These are phyloP conservation scores for Tethya wilhelma DNA, from an alignment of 37 sponge, comb jelly and placozoan species.

Conservation along the genomic window DNA sequence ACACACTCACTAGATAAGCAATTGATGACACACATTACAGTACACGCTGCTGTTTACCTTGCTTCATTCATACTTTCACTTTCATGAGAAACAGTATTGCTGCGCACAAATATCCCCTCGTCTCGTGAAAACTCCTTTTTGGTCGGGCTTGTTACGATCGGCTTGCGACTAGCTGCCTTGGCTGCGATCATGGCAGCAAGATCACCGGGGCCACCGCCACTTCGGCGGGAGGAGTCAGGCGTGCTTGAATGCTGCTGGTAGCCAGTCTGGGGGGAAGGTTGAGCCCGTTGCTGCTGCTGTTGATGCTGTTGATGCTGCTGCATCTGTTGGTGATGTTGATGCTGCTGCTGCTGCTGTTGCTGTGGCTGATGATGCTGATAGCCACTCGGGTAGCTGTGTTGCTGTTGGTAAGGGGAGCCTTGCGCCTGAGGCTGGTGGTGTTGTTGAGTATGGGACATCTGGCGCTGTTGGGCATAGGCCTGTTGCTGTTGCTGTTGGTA, in stretches of 20 bases:
- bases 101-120: conserved; percentile 4
- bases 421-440: conserved; percentile 13
- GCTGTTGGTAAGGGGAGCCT: neutral
- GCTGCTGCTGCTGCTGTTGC: conserved; percentile 10
- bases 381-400: neutral
- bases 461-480: conserved; percentile 5
- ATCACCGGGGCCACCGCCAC: conserved; percentile 9
- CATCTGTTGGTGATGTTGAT: conserved; percentile 1
- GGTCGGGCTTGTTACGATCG: conserved; percentile 55
- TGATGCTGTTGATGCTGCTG: conserved; percentile 15
- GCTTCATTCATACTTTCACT: conserved; percentile 9
- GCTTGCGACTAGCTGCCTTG: conserved; percentile 69
- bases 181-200: conserved; percentile 71
- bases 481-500: conserved; percentile 6
- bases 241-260: neutral
- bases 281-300: conserved; percentile 7
- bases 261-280: neutral
- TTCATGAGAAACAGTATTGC: conserved; percentile 6
- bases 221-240: neutral
- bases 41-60: conserved; percentile 15
- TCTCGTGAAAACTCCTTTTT: conserved; percentile 42
- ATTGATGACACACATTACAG: no score
- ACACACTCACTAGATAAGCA: no score
- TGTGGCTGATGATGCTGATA: neutral
- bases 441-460: neutral